A percentile compares a stretch with the other conserved stretches of the same genome.
These are phyloP conservation scores for Tachyglossus aculeatus DNA, from an alignment of 2,797 vertebrate genomes.

Conservation along the genomic window DNA sequence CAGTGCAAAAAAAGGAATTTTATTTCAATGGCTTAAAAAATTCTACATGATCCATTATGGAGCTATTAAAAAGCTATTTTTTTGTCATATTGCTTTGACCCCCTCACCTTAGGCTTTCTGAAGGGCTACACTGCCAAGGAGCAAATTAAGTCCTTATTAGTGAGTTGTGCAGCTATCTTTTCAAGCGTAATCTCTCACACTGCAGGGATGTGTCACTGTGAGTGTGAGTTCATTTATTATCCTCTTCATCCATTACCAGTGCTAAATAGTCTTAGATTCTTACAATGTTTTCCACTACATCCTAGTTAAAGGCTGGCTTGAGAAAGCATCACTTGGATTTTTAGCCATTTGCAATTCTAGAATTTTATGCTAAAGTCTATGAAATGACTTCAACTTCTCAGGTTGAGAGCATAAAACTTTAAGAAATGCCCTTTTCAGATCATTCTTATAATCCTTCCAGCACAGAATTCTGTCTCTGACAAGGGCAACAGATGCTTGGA, in stretches of 20 bases:
- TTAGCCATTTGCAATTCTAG: constrained; percentile 19
- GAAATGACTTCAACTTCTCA: not conserved
- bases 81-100: constrained; percentile 56
- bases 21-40: constrained; percentile 30
- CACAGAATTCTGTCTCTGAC: no score
- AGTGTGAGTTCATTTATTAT: constrained; percentile 51
- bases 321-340: constrained; percentile 11
- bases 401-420: no score
- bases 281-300: constrained; percentile 19
- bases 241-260: constrained; percentile 7
- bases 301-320: constrained; percentile 20
- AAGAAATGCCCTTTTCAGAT: no score
- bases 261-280: constrained; percentile 37
- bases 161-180: constrained; percentile 43
- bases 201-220: constrained; percentile 28
- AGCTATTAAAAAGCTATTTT: constrained; percentile 56
- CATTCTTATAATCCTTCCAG: no score
- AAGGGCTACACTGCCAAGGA: constrained; percentile 38
- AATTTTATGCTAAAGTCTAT: not conserved
- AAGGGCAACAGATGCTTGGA: no score
- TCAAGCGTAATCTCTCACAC: constrained; percentile 21
- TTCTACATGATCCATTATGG: constrained; percentile 31
- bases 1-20: not conserved
- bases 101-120: constrained; percentile 28
- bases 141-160: constrained; percentile 57